phyloP scores from a whole-genome alignment of 1,140 invertebrate species.

The Bombus pyrosoma region DNA sequence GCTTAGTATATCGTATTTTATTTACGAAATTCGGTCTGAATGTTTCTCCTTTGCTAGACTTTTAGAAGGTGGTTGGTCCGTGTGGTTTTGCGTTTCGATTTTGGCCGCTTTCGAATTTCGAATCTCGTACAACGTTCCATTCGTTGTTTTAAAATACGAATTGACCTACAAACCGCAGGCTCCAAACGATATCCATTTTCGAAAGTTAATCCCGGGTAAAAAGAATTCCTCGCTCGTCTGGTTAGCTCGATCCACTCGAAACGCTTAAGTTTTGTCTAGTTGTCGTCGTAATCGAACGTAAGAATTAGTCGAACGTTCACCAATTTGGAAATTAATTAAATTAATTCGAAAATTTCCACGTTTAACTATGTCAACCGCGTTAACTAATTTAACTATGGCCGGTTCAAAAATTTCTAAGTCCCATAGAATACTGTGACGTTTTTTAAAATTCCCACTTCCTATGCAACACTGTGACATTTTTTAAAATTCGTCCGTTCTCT shows the following conservation, averaged over 20 bases:
- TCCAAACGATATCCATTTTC: neutral
- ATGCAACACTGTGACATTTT: too few species aligned
- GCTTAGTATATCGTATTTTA: neutral
- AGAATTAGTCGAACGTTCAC: too few species aligned
- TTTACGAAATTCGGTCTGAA: neutral
- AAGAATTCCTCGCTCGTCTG: neutral
- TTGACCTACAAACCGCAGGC: neutral
- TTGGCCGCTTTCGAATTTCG: neutral
- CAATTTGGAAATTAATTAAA: too few species aligned
- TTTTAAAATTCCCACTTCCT: neutral
- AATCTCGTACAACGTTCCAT: neutral
- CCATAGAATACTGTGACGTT: rapidly evolving
- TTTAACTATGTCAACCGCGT: too few species aligned
- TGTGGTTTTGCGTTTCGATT: neutral
- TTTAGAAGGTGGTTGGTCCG: neutral
- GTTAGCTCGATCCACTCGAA: neutral
- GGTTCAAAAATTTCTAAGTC: neutral
- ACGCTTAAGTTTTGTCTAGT: neutral
- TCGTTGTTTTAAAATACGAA: neutral
- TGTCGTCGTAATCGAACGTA: too few species aligned
- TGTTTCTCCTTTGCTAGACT: too few species aligned
- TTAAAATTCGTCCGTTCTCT: neutral
- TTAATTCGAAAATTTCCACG: too few species aligned
- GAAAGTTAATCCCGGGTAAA: neutral
- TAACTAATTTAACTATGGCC: too few species aligned